Percentiles rank a stretch among this genome's conserved stretches.
Conservation (phyloP, 2,888 invertebrate genomes). For the Petrolisthes cinctipes region DNA sequence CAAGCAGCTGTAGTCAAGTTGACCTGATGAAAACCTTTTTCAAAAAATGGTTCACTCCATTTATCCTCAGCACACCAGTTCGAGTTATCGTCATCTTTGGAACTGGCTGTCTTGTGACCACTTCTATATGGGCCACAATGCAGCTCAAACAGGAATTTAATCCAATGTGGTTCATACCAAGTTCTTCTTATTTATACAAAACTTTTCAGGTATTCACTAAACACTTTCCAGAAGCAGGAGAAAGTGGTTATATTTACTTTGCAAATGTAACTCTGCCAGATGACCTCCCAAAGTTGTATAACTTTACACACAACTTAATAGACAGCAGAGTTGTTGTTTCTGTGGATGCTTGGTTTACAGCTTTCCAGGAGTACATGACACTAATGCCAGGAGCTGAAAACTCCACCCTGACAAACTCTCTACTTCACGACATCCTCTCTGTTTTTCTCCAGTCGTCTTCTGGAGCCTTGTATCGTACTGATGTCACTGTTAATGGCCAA, state of each 20-base stretch:
- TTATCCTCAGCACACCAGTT: constrained; percentile 69
- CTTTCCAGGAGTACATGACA: constrained; percentile 44
- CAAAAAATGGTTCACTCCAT: constrained; percentile 69
- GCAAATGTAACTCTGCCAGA: constrained; percentile 70
- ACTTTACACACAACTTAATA: constrained; percentile 67
- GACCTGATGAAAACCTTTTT: constrained; percentile 67
- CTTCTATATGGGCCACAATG: constrained; percentile 69
- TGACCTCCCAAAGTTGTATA: constrained; percentile 68
- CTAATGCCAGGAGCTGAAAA: constrained; percentile 23
- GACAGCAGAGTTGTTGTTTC: constrained; percentile 52
- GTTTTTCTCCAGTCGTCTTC: constrained; percentile 56
- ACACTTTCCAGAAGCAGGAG: constrained; percentile 68
- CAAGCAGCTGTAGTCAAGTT: constrained; percentile 71
- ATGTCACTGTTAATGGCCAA: constrained; percentile 76
- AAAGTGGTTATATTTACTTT: constrained; percentile 67
- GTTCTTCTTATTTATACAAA: constrained; percentile 66
- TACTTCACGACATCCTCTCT: constrained; percentile 47
- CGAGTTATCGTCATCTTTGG: constrained; percentile 70
- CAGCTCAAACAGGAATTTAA: constrained; percentile 70
- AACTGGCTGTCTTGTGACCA: constrained; percentile 68
- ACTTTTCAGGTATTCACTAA: constrained; percentile 66
- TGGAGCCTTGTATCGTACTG: constrained; percentile 79
- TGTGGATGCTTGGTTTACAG: constrained; percentile 61
- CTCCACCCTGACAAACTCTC: constrained; percentile 35
- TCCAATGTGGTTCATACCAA: constrained; percentile 67